phyloP scores from a whole-genome alignment of 92 coral and sea anemone genomes.

The Palythoa caribaeorum region DNA sequence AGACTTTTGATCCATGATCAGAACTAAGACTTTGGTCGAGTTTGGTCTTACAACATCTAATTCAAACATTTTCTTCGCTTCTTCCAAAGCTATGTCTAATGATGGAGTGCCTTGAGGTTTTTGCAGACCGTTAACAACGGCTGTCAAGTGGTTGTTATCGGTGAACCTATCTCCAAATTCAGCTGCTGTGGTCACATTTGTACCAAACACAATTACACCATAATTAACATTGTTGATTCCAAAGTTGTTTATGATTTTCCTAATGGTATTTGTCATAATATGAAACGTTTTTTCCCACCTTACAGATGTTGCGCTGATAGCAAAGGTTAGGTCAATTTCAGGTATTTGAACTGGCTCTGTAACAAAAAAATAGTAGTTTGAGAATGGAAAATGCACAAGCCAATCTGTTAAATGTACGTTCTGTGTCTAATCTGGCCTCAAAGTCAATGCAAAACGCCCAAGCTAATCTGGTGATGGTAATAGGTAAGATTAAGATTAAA shows the following conservation, averaged over 20 bases:
- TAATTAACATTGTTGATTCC: conserved; percentile 32
- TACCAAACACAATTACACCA: conserved; percentile 36
- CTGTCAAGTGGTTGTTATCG: not conserved
- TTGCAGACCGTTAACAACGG: not conserved
- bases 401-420: too few species aligned
- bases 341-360: conserved; percentile 10
- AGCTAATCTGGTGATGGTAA: too few species aligned
- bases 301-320: conserved; percentile 24
- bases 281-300: conserved; percentile 15
- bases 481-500: too few species aligned
- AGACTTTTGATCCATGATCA: conserved; percentile 74
- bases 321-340: conserved; percentile 15
- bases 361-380: not conserved
- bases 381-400: too few species aligned
- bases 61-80: conserved; percentile 38
- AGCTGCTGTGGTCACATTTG: not conserved
- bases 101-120: conserved; percentile 53
- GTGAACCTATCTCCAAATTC: conserved; percentile 11
- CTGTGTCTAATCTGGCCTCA: too few species aligned
- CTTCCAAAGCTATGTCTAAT: conserved; percentile 44
- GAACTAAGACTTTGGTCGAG: conserved; percentile 45
- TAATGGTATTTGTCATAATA: conserved; percentile 21
- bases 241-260: conserved; percentile 3
- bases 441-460: too few species aligned
- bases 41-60: conserved; percentile 50